Evolutionary conservation across 1,140 invertebrate species (phyloP), one percentile per base, ranked within the genome.

Genomic region (Drosophila athabasca): DNA sequence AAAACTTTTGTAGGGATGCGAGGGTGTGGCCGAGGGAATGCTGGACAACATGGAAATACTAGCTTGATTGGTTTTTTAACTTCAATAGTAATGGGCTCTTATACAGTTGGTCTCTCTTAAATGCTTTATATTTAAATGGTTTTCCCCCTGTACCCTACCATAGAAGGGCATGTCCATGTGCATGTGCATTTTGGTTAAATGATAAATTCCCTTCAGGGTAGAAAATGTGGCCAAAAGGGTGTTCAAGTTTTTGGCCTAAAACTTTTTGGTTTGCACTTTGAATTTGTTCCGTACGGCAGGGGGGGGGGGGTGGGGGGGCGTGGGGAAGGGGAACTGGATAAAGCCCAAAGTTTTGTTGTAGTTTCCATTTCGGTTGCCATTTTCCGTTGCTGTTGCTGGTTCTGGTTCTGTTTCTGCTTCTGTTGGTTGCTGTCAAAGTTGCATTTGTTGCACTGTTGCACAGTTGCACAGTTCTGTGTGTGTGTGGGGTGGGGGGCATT

Each of bases 361-460:
- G 35, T 13, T 39, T 13, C 35, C 11, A 13, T 39, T 39, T 39
- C 35, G 35, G 35, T 39, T 39, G 35, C 11, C 1, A 13, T 39
- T 39, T 39, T 3, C 6, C 29, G 8, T 31, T 67, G 4, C 24
- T 26, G 24, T 26, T 24, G 22, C 22, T 24, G 22, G 1, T 26
- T 44, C 31, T 48, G 44, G 50, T 62, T 2, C 26, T 50, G 57
- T 24, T 58, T 69, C 66, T 69, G 62, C 13, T 69, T n/a, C 26
- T 68, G 66, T 58, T 69, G 35, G 64, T 50, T 49, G 44, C 66
- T 69, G 66, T 69, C 66, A 69, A 69, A 69, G 66, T 39, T 39
- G 35, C 35, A 39, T 13, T 69, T 69, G 51, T 17, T 24, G 24
- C 24, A 5, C 24, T 5, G 22, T 24, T 24, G 22, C 22, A 22